Base-by-base conservation (phyloP, 1,140 invertebrate genomes). In the Diabrotica undecimpunctata region DNA sequence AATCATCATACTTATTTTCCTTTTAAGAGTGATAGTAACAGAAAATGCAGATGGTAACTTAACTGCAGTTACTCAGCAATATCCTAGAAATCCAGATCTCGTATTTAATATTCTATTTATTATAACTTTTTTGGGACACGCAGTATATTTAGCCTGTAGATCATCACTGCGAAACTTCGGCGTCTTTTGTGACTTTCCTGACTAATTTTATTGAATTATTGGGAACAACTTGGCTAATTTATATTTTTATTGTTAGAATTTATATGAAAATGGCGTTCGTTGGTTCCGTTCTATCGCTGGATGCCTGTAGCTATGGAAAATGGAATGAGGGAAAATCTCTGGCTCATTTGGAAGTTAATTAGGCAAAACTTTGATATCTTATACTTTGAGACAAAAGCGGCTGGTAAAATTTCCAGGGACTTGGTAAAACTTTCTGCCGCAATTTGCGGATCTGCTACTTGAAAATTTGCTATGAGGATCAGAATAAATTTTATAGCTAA, bases 281-380 rank as follows among this genome's bases (percentile, higher is more conserved):
- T 60, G 10, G 9, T 13, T 36, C 7, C 13, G 12, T 13, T 13
- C 12, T 46, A 7, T 7, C 41, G 46, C 13, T 36, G 25, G 10
- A 13, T 13, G 41, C 41, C 41, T 46, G 41, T 46, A 46, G 41
- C 41, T 46, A 46, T 10, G 4, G 8, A 46, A 46, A 46, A 46
- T 46, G 41, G 41, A 10, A 46, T 46, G 7, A 14, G 38, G 46
- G 46, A 13, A 62, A 54, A 54, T 62, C 53, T 62, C 61, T 37
- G 61, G n/a, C 61, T 54, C 61, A 62, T 62, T 62, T 62, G 61
- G 61, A 62, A 62, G 61, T 62, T 62, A 62, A 62, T 62, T 62
- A 62, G 61, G 61, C 61, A 39, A 62, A 62, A 62, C 61, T 62
- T 62, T 62, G 46, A 39, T 46, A 46, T 52, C 52, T 62, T 62